Percentiles rank a stretch among this genome's conserved stretches.
phyloP scores from a whole-genome alignment of 2,888 invertebrate species.

The Euphydryas editha region DNA sequence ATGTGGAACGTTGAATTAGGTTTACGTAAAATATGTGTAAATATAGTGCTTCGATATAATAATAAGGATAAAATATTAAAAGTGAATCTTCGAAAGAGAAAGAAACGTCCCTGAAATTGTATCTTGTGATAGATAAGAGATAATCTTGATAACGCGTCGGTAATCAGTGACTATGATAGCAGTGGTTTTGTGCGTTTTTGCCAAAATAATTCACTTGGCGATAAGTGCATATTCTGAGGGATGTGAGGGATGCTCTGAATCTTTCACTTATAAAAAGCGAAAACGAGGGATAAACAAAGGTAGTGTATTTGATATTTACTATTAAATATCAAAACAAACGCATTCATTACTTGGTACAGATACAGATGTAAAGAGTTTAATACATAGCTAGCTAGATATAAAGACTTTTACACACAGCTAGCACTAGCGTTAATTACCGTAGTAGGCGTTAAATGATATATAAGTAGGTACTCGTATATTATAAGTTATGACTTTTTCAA shows the following conservation, averaged over 20 bases:
- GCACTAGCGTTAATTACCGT: too few relatives aligned
- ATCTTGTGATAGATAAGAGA: conserved; percentile 37
- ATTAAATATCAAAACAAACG: not conserved
- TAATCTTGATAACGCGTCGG: conserved; percentile 31
- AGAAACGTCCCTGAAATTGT: conserved; percentile 51
- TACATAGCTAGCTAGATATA: too few relatives aligned
- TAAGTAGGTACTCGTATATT: too few relatives aligned
- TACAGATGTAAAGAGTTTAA: too few relatives aligned
- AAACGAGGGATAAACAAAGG: conserved; percentile 50
- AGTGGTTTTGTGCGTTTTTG: conserved; percentile 64
- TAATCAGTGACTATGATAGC: conserved; percentile 63
- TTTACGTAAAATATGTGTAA: conserved; percentile 32
- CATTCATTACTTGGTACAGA: too few relatives aligned
- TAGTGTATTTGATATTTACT: conserved; percentile 14
- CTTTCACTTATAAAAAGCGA: conserved; percentile 45
- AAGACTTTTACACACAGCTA: too few relatives aligned
- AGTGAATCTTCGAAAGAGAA: conserved; percentile 57
- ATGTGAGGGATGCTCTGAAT: conserved; percentile 21
- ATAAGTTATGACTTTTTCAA: too few relatives aligned
- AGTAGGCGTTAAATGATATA: too few relatives aligned
- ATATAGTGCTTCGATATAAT: conserved; percentile 29
- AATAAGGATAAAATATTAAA: conserved; percentile 33
- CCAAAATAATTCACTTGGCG: conserved; percentile 62
- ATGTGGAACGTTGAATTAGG: conserved; percentile 30
- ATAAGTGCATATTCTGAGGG: conserved; percentile 48